phyloP scores from a whole-genome alignment of 2,888 invertebrate species.

The Troides aeacus region DNA sequence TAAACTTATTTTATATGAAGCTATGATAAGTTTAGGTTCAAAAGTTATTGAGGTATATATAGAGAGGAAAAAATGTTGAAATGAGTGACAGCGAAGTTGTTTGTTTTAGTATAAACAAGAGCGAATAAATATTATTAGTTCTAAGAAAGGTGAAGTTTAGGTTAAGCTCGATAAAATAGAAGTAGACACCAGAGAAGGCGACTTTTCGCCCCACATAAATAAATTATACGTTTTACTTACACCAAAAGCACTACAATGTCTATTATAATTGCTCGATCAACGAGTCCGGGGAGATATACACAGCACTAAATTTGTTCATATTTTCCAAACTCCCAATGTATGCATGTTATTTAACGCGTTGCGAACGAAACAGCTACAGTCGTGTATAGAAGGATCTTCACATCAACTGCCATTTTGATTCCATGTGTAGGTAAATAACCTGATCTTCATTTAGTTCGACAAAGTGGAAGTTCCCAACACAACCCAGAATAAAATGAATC shows the following conservation, averaged over 20 bases:
- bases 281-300: slow-evolving; percentile 4
- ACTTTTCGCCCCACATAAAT: background rate
- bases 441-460: background rate
- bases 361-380: background rate
- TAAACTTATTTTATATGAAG: background rate
- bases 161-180: slow-evolving; percentile 6
- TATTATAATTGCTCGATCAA: slow-evolving; percentile 1
- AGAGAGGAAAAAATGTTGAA: background rate
- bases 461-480: background rate
- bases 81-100: background rate
- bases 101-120: background rate
- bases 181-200: background rate
- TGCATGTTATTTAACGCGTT: background rate
- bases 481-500: slow-evolving; percentile 17
- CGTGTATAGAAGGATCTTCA: background rate
- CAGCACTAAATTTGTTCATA: background rate
- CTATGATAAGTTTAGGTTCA: background rate
- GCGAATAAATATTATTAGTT: background rate
- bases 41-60: too few species aligned
- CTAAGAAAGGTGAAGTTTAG: background rate
- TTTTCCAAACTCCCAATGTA: background rate
- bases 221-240: slow-evolving; percentile 2
- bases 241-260: background rate
- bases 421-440: background rate
- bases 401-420: background rate